Base-by-base conservation (phyloP, 2,113 vertebrate genomes). In the Ctenodactylus gundi region DNA sequence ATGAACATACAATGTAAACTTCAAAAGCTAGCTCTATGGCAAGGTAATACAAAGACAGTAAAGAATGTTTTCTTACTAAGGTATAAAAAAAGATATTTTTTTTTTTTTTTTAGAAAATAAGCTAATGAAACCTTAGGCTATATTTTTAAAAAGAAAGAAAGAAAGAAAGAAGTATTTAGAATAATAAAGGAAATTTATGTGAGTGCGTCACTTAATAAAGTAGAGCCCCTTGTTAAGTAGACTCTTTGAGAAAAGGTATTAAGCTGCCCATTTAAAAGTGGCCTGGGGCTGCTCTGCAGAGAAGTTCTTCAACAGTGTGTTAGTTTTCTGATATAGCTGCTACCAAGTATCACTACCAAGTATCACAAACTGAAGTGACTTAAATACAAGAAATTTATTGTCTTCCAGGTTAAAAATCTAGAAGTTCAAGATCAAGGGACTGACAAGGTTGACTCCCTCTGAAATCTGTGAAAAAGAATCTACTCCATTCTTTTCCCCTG, bases 1-100 rank as follows among this genome's bases (percentile, higher is more conserved):
- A 62, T 11, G 77, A 80, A 36, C 34, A 58, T 58, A 95, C 91
- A 89, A 94, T 53, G 82, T 1, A 92, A 87, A 75, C 53, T 95
- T 89, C 68, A 84, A 93, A 55, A 31, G 51, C 21, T 65, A 1
- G 0, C 1, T 92, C 44, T 64, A 65, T 18, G 29, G 76, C 29
- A 86, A 72, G 11, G 31, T 51, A 70, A 78, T 49, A 64, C 21
- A 78, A 94, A 96, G 10, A 36, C 18, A 44, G 11, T 4, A 34
- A 80, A 44, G 34, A 83, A 72, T 49, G 13, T 25, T 75, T 78
- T 39, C 20, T 60, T 76, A 70, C 62, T 75, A 84, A 57, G 9
- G 11, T 60, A 51, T 29, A 68, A 81, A 51, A 73, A 84, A 46
- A 21, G 53, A 29, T 53, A 27, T 55, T 60, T 49, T 64, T 67